Base-by-base conservation (phyloP, 2,797 vertebrate genomes). In the Sternarchorhynchus goeldii region DNA sequence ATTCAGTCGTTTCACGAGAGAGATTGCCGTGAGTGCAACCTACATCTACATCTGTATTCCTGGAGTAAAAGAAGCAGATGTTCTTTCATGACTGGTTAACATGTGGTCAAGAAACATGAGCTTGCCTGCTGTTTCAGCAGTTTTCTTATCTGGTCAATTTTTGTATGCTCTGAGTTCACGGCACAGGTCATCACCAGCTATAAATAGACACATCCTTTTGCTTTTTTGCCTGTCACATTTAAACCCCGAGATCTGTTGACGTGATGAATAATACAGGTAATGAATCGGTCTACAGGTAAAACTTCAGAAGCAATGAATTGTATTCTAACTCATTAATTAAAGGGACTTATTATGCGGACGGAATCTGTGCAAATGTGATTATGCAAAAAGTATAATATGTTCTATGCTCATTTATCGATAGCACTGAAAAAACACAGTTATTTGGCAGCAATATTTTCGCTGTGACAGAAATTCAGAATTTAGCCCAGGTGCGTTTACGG, bases 401-500 rank as follows among this genome's bases (percentile, higher is more conserved):
- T 7, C 14, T 18, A 50, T 5, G 45, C 17, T 18, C 45, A 5
- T n/a, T 76, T 34, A 71, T 59, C 7, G 45, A n/a, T 36, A 45
- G 4, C 12, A 25, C 53, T 25, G 25, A 36, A 64, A 63, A 55
- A 32, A 32, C 32, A 45, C 56, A 67, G 69, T 77, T 36, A 65
- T 68, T 17, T 75, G 70, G 31, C n/a, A 55, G 32, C 36, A 41
- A 76, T 70, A 77, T 39, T 81, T 75, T 73, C 34, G 53, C 34
- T 82, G 76, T 80, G 64, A 64, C 64, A 76, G 73, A 50, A 78
- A 69, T 64, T 73, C 32, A 79, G 72, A 65, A 80, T 68, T 80
- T 31, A 79, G 75, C 67, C 75, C 69, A 76, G 78, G 83, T 78
- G 80, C 79, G 64, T 34, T 75, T 36, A 62, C 73, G 55, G 67